Percentiles rank a stretch among this genome's conserved stretches.
phyloP scores from a whole-genome alignment of 2,888 invertebrate genomes.

The Rotaria magnacalcarata region DNA sequence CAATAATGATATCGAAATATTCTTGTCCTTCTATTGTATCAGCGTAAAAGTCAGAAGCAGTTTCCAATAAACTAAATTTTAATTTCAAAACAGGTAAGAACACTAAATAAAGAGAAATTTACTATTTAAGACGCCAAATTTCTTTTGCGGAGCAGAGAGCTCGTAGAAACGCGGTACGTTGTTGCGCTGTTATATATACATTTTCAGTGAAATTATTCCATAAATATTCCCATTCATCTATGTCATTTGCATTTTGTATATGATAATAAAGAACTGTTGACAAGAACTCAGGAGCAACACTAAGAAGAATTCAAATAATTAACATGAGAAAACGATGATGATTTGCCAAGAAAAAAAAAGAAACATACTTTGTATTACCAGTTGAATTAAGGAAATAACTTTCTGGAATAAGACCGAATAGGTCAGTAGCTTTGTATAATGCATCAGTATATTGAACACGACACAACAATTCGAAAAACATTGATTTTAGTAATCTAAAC shows the following conservation, averaged over 20 bases:
- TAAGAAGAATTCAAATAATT: not conserved
- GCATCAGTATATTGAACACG: constrained; percentile 43
- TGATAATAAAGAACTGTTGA: constrained; percentile 43
- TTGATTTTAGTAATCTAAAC: constrained; percentile 39
- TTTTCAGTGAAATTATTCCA: constrained; percentile 17
- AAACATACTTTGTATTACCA: constrained; percentile 25
- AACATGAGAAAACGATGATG: not conserved
- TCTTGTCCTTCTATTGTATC: constrained; percentile 23
- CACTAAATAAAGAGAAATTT: not conserved
- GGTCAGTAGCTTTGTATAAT: constrained; percentile 40
- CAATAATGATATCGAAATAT: constrained; percentile 32
- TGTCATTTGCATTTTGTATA: constrained; percentile 43
- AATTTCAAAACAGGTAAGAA: not conserved
- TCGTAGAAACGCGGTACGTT: not conserved
- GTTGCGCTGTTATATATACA: not conserved
- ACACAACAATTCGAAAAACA: constrained; percentile 38
- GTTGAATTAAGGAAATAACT: constrained; percentile 19
- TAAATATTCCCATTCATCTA: constrained; percentile 42
- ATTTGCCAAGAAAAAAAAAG: not conserved
- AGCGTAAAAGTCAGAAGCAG: not conserved
- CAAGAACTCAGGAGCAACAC: constrained; percentile 13
- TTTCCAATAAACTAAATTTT: constrained; percentile 32
- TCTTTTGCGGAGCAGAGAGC: not conserved
- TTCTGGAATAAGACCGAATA: not conserved
- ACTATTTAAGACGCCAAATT: not conserved